Conservation (phyloP, 2,113 vertebrate genomes). For the Callithrix jacchus region DNA sequence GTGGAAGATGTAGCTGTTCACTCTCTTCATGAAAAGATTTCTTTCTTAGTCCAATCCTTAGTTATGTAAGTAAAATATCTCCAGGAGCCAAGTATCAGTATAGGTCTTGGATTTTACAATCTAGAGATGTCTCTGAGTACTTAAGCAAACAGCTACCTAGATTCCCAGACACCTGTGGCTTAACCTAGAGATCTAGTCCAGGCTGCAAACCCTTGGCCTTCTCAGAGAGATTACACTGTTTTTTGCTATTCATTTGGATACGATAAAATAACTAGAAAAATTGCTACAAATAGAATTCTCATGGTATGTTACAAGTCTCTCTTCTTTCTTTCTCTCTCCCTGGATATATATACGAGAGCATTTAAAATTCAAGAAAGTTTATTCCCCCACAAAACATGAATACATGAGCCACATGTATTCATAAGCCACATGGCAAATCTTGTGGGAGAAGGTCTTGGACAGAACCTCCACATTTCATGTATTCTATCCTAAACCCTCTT, state of each 20-base stretch:
- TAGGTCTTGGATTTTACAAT: background rate
- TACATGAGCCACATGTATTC: background rate
- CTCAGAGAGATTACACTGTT: background rate
- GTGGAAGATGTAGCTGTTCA: background rate
- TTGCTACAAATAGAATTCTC: background rate
- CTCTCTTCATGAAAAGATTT: background rate
- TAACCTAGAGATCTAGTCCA: background rate
- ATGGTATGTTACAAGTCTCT: too few species aligned
- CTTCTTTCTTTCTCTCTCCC: too few species aligned
- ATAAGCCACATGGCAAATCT: background rate
- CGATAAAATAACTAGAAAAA: background rate
- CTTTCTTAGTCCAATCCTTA: background rate
- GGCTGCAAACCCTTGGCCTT: background rate
- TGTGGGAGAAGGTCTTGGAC: background rate
- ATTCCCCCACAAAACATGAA: background rate
- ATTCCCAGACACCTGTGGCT: background rate
- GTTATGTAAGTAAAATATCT: background rate
- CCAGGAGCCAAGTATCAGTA: background rate
- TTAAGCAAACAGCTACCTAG: too few species aligned
- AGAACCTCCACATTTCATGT: background rate
- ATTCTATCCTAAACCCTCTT: background rate
- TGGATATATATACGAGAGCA: background rate
- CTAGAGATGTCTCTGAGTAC: background rate
- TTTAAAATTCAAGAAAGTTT: background rate
- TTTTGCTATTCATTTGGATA: background rate